Conservation (phyloP, 2,797 vertebrate genomes). For the Platyrinchus mystaceus region DNA sequence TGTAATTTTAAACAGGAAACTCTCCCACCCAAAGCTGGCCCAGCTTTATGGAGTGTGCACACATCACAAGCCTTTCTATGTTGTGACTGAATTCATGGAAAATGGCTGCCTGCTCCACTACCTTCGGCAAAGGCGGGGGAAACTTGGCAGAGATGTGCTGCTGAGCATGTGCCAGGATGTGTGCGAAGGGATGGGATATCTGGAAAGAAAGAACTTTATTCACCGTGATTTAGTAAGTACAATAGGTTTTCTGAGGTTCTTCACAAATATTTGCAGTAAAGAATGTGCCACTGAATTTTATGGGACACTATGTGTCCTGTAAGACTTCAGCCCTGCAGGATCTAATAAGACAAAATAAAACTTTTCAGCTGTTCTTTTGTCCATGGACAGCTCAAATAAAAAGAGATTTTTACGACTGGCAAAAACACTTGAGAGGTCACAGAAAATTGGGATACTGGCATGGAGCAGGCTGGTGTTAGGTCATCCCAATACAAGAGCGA, state of each 20-base stretch:
- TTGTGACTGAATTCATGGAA: slow-evolving; percentile 88
- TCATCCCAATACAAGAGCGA: background rate
- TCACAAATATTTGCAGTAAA: background rate
- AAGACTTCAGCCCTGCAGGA: background rate
- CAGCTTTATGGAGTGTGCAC: slow-evolving; percentile 87
- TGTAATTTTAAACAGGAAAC: slow-evolving; percentile 71
- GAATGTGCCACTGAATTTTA: background rate
- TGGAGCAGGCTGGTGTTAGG: background rate
- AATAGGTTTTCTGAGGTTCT: background rate
- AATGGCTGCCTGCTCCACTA: slow-evolving; percentile 83
- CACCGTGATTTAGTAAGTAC: slow-evolving; percentile 87
- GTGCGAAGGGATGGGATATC: slow-evolving; percentile 88
- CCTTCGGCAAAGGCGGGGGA: slow-evolving; percentile 68
- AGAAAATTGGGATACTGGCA: background rate
- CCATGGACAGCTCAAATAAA: background rate
- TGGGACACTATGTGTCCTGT: background rate
- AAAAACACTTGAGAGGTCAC: background rate
- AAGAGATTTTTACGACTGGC: background rate
- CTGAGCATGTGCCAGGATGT: slow-evolving; percentile 84
- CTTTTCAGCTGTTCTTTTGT: background rate
- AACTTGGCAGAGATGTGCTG: slow-evolving; percentile 51
- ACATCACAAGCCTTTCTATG: slow-evolving; percentile 78
- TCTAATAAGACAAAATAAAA: background rate
- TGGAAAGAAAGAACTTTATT: slow-evolving; percentile 83
- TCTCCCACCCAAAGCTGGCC: slow-evolving; percentile 86